Evolutionary conservation across 2,888 invertebrate genomes (phyloP).

Genomic region (Eupithecia vulgata): DNA sequence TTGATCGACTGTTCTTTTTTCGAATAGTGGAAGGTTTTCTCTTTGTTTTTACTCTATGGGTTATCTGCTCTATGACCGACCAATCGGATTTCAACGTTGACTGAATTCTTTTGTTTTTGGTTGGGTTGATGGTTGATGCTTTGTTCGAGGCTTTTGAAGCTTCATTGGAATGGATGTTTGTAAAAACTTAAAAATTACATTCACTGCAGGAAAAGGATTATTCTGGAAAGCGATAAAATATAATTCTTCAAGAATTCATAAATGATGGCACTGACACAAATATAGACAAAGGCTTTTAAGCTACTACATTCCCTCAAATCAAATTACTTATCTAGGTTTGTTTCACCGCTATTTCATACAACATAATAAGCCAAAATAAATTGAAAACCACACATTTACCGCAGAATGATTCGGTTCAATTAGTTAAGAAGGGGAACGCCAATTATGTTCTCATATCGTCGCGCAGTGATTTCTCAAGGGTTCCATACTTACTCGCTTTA

Average conservation of each 20-base stretch:
- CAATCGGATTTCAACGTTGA: slow-evolving; percentile 7
- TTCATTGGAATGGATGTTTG: background rate
- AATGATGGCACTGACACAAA: background rate
- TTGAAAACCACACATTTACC: slow-evolving; percentile 43
- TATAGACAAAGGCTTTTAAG: too few species aligned
- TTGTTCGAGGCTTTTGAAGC: background rate
- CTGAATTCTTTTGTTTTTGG: slow-evolving; percentile 9
- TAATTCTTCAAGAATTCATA: background rate
- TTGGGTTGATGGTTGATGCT: background rate
- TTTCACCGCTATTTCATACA: slow-evolving; percentile 2
- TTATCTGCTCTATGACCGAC: slow-evolving; percentile 1
- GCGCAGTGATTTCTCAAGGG: slow-evolving; percentile 51
- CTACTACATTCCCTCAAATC: background rate
- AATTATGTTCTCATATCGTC: slow-evolving; percentile 47
- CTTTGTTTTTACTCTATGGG: slow-evolving; percentile 20
- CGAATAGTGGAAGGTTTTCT: slow-evolving; percentile 33
- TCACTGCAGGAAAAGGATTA: background rate
- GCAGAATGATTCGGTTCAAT: slow-evolving; percentile 41
- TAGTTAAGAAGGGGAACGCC: slow-evolving; percentile 38
- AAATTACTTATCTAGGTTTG: background rate
- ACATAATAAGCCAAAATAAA: slow-evolving; percentile 21
- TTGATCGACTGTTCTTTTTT: slow-evolving; percentile 48
- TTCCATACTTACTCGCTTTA: slow-evolving; percentile 27
- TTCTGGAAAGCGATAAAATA: background rate
- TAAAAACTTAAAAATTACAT: background rate